Conservation (phyloP, 92 coral and sea anemone genomes). For the Epizoanthus rinbou region DNA sequence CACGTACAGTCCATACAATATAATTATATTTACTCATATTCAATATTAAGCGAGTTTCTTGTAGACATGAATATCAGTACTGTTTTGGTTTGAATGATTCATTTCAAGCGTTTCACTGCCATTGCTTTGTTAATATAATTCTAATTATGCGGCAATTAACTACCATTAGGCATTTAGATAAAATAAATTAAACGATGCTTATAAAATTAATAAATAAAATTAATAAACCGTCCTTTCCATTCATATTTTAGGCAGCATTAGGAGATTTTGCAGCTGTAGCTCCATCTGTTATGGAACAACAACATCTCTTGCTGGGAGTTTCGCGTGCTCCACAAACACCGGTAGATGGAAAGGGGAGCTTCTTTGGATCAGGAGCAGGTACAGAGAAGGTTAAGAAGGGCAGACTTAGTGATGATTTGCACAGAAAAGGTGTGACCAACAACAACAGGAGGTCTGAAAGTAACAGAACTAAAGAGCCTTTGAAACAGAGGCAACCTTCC, state of each 20-base stretch:
- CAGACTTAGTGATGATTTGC: background rate
- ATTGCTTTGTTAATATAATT: too few species aligned
- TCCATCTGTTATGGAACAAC: slow-evolving; percentile 56
- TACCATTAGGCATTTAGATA: too few species aligned
- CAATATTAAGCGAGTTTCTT: too few species aligned
- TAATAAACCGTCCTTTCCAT: background rate
- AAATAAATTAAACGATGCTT: background rate
- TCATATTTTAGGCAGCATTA: slow-evolving; percentile 61
- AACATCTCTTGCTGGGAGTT: slow-evolving; percentile 70
- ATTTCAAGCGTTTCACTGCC: too few species aligned
- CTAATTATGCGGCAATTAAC: too few species aligned
- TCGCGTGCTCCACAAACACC: slow-evolving; percentile 83
- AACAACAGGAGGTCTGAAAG: background rate
- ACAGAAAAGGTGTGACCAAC: background rate
- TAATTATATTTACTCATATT: too few species aligned
- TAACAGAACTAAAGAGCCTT: background rate
- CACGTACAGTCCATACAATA: too few species aligned
- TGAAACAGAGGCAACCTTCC: slow-evolving; percentile 24
- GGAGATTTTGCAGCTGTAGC: slow-evolving; percentile 64
- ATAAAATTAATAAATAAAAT: too few species aligned
- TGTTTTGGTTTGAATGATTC: too few species aligned
- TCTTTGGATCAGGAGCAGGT: slow-evolving; percentile 25
- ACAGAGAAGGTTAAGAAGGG: background rate
- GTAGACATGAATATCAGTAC: too few species aligned
- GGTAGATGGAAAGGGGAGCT: slow-evolving; percentile 59